phyloP scores from a whole-genome alignment of 2,888 invertebrate genomes.

The Eupithecia dodoneata region DNA sequence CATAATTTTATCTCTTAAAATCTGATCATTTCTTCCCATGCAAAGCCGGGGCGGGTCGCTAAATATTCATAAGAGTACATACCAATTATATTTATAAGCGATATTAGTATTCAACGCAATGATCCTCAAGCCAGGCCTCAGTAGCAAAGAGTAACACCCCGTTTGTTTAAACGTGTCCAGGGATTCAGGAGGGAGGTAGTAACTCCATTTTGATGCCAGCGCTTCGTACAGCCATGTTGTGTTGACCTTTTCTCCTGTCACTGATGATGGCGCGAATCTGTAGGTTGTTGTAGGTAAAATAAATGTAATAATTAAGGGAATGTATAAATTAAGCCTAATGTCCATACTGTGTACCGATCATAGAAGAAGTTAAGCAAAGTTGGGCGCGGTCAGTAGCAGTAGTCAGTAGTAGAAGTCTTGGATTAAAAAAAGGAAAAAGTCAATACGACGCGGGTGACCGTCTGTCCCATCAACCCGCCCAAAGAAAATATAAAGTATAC shows the following conservation, averaged over 20 bases:
- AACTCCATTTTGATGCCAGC: slow-evolving; percentile 88
- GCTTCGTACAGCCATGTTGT: slow-evolving; percentile 91
- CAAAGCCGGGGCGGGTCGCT: too few species aligned
- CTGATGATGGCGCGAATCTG: slow-evolving; percentile 85
- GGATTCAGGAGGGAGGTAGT: slow-evolving; percentile 87
- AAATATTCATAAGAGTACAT: slow-evolving; percentile 47
- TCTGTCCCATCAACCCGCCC: background rate
- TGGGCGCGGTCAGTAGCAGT: too few species aligned
- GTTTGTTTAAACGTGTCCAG: slow-evolving; percentile 85
- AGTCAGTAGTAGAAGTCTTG: too few species aligned
- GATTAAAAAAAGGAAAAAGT: too few species aligned
- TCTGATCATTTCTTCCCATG: too few species aligned
- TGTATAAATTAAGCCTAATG: too few species aligned
- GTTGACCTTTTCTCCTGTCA: slow-evolving; percentile 77
- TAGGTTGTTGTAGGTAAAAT: background rate
- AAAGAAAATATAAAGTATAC: too few species aligned
- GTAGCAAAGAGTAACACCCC: slow-evolving; percentile 90
- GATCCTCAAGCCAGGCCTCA: slow-evolving; percentile 88
- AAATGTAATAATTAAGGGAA: too few species aligned
- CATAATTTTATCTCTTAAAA: too few species aligned
- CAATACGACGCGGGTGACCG: too few species aligned
- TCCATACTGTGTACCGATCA: too few species aligned
- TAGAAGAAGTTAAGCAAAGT: too few species aligned
- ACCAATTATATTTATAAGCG: slow-evolving; percentile 89
- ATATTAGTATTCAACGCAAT: slow-evolving; percentile 93